Percentiles rank a stretch among this genome's conserved stretches.
phyloP scores from a whole-genome alignment of 2,113 vertebrate species.

The Tachysurus vachellii region DNA sequence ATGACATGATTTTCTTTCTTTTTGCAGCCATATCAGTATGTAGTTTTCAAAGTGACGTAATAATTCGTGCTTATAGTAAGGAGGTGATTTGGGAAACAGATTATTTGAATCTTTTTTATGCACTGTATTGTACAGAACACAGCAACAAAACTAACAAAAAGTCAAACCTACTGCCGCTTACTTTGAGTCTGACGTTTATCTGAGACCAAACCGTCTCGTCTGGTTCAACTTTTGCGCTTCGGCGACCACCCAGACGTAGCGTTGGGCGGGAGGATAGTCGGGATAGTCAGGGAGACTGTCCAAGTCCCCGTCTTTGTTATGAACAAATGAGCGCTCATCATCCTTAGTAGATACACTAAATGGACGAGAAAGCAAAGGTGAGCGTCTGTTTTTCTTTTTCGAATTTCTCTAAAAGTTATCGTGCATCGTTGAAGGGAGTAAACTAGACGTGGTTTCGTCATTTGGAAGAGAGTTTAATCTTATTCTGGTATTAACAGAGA shows the following conservation, averaged over 20 bases:
- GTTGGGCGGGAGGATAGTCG: conserved; percentile 54
- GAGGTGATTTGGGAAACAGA: neutral
- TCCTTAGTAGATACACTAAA: conserved; percentile 51
- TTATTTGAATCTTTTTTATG: neutral
- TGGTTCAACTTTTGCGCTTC: neutral
- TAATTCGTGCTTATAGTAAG: conserved; percentile 7
- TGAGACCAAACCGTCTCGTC: neutral
- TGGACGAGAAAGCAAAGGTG: conserved; percentile 58
- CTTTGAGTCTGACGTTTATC: neutral
- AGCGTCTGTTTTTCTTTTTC: conserved; percentile 26
- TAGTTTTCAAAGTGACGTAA: conserved; percentile 22
- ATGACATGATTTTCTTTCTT: neutral
- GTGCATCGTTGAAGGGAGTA: neutral
- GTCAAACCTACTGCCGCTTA: neutral
- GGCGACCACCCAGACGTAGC: neutral
- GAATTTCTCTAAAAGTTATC: neutral
- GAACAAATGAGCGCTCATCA: conserved; percentile 26
- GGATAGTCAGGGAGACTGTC: conserved; percentile 49
- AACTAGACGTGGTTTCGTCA: neutral
- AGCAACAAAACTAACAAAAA: neutral
- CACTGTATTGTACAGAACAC: neutral
- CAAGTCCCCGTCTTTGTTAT: conserved; percentile 65
- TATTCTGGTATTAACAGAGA: neutral
- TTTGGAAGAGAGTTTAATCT: neutral
- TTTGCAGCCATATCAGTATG: conserved; percentile 5